Conservation (phyloP, 1,140 invertebrate genomes). For the Heliconius hermathena region DNA sequence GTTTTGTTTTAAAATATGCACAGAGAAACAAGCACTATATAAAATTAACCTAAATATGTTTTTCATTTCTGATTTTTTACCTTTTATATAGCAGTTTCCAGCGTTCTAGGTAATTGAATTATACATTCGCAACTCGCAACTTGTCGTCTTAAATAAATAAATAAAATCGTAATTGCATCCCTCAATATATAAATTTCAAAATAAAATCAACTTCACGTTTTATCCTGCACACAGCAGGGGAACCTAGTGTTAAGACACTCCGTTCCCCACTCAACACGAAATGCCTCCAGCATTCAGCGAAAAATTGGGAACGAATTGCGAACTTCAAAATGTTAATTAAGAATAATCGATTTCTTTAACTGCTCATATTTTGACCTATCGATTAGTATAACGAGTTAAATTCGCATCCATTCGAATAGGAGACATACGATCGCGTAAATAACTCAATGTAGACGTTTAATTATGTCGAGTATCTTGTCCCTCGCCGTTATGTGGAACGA, state of each 20-base stretch:
- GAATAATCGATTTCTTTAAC: not conserved
- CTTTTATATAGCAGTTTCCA: too few species aligned
- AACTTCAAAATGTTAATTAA: not conserved
- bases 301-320: too few species aligned
- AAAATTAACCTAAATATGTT: not conserved
- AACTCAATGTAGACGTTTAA: slow-evolving; percentile 67
- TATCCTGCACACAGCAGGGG: too few species aligned
- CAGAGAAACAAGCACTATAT: not conserved
- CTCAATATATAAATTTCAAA: too few species aligned
- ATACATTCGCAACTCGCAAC: too few species aligned
- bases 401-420: slow-evolving; percentile 46
- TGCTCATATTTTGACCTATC: not conserved
- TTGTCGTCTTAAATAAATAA: too few species aligned
- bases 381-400: slow-evolving; percentile 40
- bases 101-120: too few species aligned
- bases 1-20: not conserved
- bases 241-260: not conserved
- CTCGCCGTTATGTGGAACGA: not conserved
- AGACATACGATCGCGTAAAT: slow-evolving; percentile 76
- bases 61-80: too few species aligned
- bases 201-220: too few species aligned
- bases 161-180: too few species aligned
- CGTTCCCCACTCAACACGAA: too few species aligned
- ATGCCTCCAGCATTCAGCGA: too few species aligned
- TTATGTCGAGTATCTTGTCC: slow-evolving; percentile 52